These are phyloP conservation scores for Rhyacichthys aspro DNA, from an alignment of 2,797 vertebrate species.

Conservation along the genomic window DNA sequence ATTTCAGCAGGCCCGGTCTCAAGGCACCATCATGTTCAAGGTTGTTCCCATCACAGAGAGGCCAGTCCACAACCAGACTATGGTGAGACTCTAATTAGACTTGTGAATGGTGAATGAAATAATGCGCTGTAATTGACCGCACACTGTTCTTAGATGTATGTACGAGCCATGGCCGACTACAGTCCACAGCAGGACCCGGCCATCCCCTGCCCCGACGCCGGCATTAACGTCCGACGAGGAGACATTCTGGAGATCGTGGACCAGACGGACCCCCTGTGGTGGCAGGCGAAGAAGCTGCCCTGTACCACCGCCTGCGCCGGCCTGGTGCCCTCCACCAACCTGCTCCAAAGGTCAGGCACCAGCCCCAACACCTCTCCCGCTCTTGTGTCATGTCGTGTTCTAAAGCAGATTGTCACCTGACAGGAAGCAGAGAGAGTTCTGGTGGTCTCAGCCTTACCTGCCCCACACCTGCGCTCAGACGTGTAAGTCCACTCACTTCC, in stretches of 20 bases:
- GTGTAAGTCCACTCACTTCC: constrained; percentile 78
- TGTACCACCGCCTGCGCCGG: constrained; percentile 86
- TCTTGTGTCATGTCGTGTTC: neutral
- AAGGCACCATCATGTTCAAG: constrained; percentile 94
- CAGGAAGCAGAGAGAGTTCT: constrained; percentile 93
- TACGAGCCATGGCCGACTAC: constrained; percentile 92
- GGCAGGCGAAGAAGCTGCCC: constrained; percentile 94
- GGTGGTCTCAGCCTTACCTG: constrained; percentile 90
- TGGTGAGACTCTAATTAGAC: constrained; percentile 72
- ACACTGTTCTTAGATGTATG: constrained; percentile 80
- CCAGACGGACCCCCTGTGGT: constrained; percentile 93
- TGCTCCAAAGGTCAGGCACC: constrained; percentile 86
- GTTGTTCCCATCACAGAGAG: constrained; percentile 91
- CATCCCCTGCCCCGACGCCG: constrained; percentile 94
- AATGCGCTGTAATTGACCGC: neutral
- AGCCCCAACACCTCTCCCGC: too few relatives aligned
- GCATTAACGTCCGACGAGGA: constrained; percentile 89
- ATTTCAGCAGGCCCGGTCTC: constrained; percentile 82
- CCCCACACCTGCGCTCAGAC: constrained; percentile 85
- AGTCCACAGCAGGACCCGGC: constrained; percentile 88
- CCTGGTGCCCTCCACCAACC: constrained; percentile 90
- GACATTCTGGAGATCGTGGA: constrained; percentile 96
- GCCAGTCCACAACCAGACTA: constrained; percentile 86
- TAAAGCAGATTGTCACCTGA: neutral
- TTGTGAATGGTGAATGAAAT: constrained; percentile 39